Percentiles rank a stretch among this genome's conserved stretches.
These are phyloP conservation scores for Choristoneura rosaceana DNA, from an alignment of 2,888 invertebrate species.

Conservation along the genomic window DNA sequence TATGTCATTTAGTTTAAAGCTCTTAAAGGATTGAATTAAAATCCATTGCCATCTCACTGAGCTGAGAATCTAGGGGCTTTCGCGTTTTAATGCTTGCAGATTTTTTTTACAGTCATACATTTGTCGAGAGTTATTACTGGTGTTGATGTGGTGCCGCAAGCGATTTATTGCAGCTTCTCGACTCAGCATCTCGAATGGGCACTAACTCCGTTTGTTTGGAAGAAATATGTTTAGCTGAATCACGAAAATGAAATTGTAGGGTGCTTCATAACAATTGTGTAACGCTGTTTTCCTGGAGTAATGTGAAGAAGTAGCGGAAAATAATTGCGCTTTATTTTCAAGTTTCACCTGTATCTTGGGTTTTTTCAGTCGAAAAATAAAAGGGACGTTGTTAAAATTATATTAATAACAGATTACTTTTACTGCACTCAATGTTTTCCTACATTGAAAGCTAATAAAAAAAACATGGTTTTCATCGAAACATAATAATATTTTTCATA, in stretches of 20 bases:
- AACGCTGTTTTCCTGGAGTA: constrained; percentile 9
- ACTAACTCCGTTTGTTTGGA: constrained; percentile 32
- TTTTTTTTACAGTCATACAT: constrained; percentile 41
- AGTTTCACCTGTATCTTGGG: neutral
- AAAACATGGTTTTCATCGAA: no score
- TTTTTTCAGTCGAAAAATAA: neutral
- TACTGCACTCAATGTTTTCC: neutral
- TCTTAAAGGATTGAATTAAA: constrained; percentile 24
- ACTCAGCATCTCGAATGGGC: constrained; percentile 28
- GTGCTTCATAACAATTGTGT: constrained; percentile 12
- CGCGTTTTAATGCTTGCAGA: constrained; percentile 34
- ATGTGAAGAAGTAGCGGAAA: neutral
- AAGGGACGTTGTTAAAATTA: neutral
- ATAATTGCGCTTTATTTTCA: constrained; percentile 3
- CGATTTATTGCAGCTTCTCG: constrained; percentile 29
- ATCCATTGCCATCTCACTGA: constrained; percentile 34
- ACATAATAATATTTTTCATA: no score
- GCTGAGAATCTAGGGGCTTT: constrained; percentile 20
- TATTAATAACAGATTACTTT: neutral
- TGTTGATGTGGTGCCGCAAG: constrained; percentile 40
- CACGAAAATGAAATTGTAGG: constrained; percentile 15
- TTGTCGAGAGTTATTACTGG: constrained; percentile 45
- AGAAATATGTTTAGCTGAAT: constrained; percentile 36
- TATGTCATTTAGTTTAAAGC: constrained; percentile 34
- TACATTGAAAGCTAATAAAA: no score